Conservation (phyloP, 1,140 invertebrate genomes). For the Euborellia annulipes region DNA sequence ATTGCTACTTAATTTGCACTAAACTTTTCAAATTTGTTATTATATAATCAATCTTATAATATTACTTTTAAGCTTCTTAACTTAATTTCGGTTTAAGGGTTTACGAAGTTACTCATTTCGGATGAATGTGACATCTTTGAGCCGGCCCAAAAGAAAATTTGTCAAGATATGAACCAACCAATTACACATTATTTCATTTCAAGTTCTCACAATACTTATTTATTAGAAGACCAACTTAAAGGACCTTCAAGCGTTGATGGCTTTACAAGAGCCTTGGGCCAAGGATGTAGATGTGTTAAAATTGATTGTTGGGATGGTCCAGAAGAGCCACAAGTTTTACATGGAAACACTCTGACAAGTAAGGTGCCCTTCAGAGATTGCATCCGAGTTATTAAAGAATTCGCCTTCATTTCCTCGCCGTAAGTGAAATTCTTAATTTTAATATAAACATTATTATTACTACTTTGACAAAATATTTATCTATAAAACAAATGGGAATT, state of each 20-base stretch:
- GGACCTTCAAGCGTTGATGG: constrained; percentile 34
- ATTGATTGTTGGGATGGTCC: constrained; percentile 46
- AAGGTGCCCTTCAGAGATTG: constrained; percentile 38
- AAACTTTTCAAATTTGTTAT: too few species aligned
- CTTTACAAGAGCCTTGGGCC: constrained; percentile 26
- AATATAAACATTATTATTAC: background rate
- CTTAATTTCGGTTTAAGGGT: constrained; percentile 27
- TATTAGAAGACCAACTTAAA: constrained; percentile 35
- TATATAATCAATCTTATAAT: too few species aligned
- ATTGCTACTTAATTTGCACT: too few species aligned
- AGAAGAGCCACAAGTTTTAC: constrained; percentile 36
- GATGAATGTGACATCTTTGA: constrained; percentile 42
- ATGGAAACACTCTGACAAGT: constrained; percentile 40
- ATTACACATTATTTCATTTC: constrained; percentile 44
- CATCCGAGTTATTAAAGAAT: constrained; percentile 34
- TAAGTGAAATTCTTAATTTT: constrained; percentile 17
- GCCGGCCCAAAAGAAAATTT: constrained; percentile 29
- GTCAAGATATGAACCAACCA: constrained; percentile 42
- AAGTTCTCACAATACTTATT: constrained; percentile 44
- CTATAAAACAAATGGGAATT: too few species aligned
- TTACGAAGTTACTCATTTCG: constrained; percentile 40
- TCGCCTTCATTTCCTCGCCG: constrained; percentile 35
- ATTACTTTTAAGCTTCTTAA: too few species aligned
- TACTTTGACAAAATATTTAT: too few species aligned
- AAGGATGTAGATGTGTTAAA: constrained; percentile 30